Base-by-base conservation (phyloP, 2,797 vertebrate species). In the Acanthurus tractus region DNA sequence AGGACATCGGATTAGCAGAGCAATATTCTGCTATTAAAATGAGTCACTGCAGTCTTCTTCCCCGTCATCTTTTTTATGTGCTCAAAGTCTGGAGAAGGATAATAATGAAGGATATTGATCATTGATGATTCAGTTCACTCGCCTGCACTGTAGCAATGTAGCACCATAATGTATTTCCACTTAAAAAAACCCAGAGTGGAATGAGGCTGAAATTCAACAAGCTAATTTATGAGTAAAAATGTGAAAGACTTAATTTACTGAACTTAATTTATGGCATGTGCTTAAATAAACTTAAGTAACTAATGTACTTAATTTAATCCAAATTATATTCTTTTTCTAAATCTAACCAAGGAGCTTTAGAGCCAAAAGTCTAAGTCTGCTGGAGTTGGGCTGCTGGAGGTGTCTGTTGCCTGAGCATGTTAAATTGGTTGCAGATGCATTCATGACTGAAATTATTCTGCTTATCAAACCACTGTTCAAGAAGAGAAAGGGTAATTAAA, bases 1-100 rank as follows among this genome's bases (percentile, higher is more conserved):
- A 63, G 76, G 70, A 59, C 66, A 61, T 57, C 8, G n/a, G 68
- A 88, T 90, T 80, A 89, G 75, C 8, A 1, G 45, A 79, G 71
- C 59, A 77, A 78, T 52, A 86, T 79, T 79, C 61, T 73, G 40
- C 84, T 72, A 25, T 75, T 70, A 59, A 76, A 81, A 83, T 50
- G 12, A 84, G 55, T 81, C 34, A 76, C 22, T 55, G 50, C 11
- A 4, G 42, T 66, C 48, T 59, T 70, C 56, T 49, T 61, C 58
- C 14, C 40, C 65, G 57, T 66, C 42, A 3, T 76, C 50, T 29
- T 29, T 29, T 67, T 78, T 38, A 62, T 18, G 18, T 45, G 63
- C 42, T 72, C 9, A 17, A 14, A 53, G 44, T n/a, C 48, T 64
- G 29, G 23, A 76, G 53, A 63, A 40, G 54, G 36, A 72, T 2